phyloP scores from a whole-genome alignment of 2,113 vertebrate genomes.

The Cathartes aura region DNA sequence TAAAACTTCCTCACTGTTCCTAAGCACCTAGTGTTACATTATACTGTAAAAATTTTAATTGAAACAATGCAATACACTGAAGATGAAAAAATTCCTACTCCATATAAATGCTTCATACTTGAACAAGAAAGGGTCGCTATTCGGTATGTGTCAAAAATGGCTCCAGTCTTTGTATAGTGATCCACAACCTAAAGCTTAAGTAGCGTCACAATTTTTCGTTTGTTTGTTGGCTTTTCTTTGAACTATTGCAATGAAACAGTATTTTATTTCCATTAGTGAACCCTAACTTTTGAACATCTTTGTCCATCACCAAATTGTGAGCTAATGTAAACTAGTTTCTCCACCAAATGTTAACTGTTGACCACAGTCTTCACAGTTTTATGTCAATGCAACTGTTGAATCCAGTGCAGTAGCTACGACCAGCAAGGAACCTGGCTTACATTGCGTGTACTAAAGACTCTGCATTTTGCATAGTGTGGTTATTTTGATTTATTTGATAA shows the following conservation, averaged over 20 bases:
- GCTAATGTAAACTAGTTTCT: not conserved
- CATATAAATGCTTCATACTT: not conserved
- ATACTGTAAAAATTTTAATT: not conserved
- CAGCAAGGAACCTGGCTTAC: not conserved
- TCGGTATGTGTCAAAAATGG: not conserved
- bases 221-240: fast-evolving
- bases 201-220: not conserved
- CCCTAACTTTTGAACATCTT: not conserved
- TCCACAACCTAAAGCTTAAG: not conserved
- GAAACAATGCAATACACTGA: not conserved
- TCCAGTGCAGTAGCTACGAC: not conserved
- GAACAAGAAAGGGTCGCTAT: not conserved
- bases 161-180: not conserved
- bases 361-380: not conserved
- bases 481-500: not conserved
- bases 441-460: not conserved
- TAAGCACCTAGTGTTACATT: not conserved
- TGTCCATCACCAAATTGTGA: not conserved
- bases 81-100: not conserved
- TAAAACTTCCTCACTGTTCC: not conserved
- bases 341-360: not conserved
- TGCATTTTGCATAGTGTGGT: not conserved
- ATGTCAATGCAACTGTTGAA: not conserved
- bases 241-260: not conserved
- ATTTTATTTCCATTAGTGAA: not conserved